Evolutionary conservation across 2,888 invertebrate genomes (phyloP), one percentile per base, ranked within the genome.

Genomic region (Clusia tigrina): DNA sequence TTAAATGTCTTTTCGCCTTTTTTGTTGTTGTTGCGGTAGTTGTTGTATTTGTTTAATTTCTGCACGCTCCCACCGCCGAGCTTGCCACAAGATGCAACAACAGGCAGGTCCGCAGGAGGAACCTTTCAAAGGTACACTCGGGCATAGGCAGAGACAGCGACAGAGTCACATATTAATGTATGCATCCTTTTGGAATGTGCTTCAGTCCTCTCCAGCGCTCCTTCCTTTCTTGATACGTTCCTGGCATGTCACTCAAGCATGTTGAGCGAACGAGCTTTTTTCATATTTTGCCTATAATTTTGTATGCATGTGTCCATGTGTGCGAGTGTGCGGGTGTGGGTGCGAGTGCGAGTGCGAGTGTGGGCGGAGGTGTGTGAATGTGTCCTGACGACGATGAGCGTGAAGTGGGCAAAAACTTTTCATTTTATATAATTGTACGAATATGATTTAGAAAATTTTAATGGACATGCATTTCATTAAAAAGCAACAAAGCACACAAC

Each of bases 351-450:
- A 52, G n/a, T 65, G 51, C 58, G 32, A 32, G 6, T 12, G 32
- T 32, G 64, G 67, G 73, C 71, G 72, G 66, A 72, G 69, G 75
- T 73, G 65, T 57, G 60, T 69, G 54, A 65, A 67, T 60, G 66
- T 60, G 70, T 71, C 63, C 12, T 32, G 32, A 12, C 32, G n/a
- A n/a, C n/a, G n/a, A n/a, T n/a, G n/a, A n/a, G n/a, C n/a, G n/a
- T 25, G 51, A 62, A 56, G 38, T 54, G 62, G 54, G 18, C 53
- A 57, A 23, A 57, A 57, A 53, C 25, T n/a, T 54, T 54, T 26
- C 23, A 12, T 69, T 74, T 76, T 78, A 68, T 69, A 72, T 72
- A 74, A 78, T 76, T 78, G 71, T 78, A 76, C 75, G 75, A 76
- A 78, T 77, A 77, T 75, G 75, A 78, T 78, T 75, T 72, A 68